Base-by-base conservation (phyloP, 2,797 vertebrate species). In the Tenualosa ilisha region DNA sequence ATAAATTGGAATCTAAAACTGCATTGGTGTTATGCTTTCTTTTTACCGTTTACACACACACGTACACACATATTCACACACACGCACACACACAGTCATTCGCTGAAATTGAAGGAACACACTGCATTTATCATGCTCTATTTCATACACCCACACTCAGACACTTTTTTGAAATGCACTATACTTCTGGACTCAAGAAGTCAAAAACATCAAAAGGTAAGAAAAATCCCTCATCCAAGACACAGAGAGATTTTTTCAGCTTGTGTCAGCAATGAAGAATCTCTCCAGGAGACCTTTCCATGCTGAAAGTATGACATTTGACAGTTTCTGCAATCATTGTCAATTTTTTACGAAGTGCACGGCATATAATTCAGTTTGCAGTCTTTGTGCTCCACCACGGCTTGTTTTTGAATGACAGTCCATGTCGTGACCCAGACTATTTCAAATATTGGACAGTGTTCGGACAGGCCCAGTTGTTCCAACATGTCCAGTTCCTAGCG, bases 121-220 rank as follows among this genome's bases (percentile, higher is more conserved):
- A 7, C 59, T 24, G 22, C 59, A 24, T 63, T 24, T 24, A 63
- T 63, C 59, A 63, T 8, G 22, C 59, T 63, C n/a, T 9, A 63
- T 63, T 63, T 63, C 6, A 63, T 63, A 11, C 22, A 51, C 9
- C 50, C 50, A 12, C 7, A 24, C 59, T 24, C n/a, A 8, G 7
- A 63, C n/a, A 24, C 59, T 63, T 63, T n/a, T 63, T 24, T 63
- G n/a, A 72, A 40, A 40, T 72, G 65, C 3, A 72, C 6, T 72
- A 15, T 72, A 15, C 15, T 72, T 40, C 9, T 37, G 31, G 40
- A 15, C 11, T 40, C 65, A 72, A 72, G 31, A 37, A 72, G 24
- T 72, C 8, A 37, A 13, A 31, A 72, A 15, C 65, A 72, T 72
- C 65, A 15, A 72, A 72, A 72, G 65, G 65, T 72, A 72, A 72